Evolutionary conservation across 2,113 vertebrate species (phyloP).

Genomic region (Rhabdomys dilectus): DNA sequence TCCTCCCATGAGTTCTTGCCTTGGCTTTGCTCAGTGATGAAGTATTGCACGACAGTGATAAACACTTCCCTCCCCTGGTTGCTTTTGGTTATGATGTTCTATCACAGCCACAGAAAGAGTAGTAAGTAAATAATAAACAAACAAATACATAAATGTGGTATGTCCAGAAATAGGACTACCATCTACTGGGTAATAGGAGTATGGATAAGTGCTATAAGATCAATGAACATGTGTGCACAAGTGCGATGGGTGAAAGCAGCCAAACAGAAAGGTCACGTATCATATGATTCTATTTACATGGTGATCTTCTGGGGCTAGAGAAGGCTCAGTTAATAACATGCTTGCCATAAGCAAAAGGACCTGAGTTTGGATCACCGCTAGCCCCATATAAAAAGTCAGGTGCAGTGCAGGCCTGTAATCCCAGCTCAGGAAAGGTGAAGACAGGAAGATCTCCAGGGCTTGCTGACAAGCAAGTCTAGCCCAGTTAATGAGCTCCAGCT

Average conservation of each 20-base stretch:
- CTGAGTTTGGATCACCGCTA: background rate
- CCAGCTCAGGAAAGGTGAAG: background rate
- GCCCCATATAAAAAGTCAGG: background rate
- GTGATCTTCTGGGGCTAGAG: background rate
- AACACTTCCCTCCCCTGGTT: background rate
- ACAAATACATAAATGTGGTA: background rate
- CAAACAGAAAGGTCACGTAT: background rate
- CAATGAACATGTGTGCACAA: background rate
- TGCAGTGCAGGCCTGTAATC: background rate
- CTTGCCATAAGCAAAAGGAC: background rate
- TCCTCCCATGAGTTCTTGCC: background rate
- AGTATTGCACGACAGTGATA: background rate
- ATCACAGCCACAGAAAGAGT: background rate
- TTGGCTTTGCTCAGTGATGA: background rate
- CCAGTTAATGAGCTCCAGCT: background rate
- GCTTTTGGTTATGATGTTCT: background rate
- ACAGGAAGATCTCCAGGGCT: background rate
- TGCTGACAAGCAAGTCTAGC: background rate
- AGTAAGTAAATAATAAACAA: background rate
- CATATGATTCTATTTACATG: background rate
- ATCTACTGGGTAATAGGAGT: background rate
- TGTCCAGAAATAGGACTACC: background rate
- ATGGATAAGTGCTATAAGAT: background rate
- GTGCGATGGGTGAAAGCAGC: background rate
- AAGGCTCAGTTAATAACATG: background rate